Percentiles rank a stretch among this genome's conserved stretches.
Conservation (phyloP, 37 sponge, comb jelly and placozoan genomes). For the Spongia lamella region DNA sequence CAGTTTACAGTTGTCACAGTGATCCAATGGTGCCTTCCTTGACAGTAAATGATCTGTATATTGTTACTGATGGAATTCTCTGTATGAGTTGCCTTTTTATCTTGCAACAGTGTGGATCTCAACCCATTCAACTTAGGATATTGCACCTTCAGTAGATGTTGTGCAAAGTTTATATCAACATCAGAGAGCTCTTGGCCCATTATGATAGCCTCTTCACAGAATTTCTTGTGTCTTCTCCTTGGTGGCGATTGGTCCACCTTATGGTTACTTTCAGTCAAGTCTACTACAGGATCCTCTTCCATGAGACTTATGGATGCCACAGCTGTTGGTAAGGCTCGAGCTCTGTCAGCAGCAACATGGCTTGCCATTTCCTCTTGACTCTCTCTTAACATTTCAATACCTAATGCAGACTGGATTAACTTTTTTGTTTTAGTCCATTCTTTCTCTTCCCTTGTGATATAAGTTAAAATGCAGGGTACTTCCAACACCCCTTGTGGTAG, state of each 20-base stretch:
- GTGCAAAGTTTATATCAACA: constrained; percentile 33
- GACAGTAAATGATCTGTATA: constrained; percentile 26
- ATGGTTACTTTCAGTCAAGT: no score
- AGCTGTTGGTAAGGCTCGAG: no score
- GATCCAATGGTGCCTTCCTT: constrained; percentile 48
- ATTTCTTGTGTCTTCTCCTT: background rate
- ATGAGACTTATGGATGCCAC: no score
- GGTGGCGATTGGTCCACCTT: no score
- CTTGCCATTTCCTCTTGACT: no score
- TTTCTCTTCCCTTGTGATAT: constrained; percentile 11
- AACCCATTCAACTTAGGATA: constrained; percentile 17
- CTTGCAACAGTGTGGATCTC: constrained; percentile 3
- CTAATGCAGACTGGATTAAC: constrained; percentile 1
- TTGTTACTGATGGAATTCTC: no score
- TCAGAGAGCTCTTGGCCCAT: constrained; percentile 8
- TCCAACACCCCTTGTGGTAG: constrained; percentile 53
- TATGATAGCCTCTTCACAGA: background rate
- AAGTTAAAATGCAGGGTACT: constrained; percentile 33
- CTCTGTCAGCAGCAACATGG: no score
- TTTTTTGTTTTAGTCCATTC: constrained; percentile 25
- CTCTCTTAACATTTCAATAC: background rate
- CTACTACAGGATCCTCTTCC: no score
- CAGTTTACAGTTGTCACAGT: constrained; percentile 16
- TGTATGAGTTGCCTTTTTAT: background rate
- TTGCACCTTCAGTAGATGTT: constrained; percentile 17